phyloP scores from a whole-genome alignment of 2,113 vertebrate species.

The Balaeniceps rex region DNA sequence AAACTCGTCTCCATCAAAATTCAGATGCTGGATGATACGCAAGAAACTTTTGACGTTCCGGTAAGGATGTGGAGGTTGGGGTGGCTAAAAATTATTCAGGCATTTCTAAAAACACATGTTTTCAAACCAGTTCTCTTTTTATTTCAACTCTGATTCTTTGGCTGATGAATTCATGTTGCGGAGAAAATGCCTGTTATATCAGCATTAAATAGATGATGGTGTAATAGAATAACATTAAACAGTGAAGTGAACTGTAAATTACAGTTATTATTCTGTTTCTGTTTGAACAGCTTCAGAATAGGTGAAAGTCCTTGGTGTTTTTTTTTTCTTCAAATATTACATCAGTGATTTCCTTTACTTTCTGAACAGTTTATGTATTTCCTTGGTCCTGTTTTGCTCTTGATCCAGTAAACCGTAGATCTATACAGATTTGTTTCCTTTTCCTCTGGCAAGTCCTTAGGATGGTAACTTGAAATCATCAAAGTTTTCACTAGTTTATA shows the following conservation, averaged over 20 bases:
- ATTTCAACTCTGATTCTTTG: background rate
- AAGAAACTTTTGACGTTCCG: slow-evolving; percentile 92
- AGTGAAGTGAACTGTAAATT: background rate
- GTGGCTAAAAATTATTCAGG: background rate
- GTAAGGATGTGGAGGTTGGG: slow-evolving; percentile 73
- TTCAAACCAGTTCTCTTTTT: background rate
- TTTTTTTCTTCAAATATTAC: background rate
- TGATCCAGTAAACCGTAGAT: background rate
- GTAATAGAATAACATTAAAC: background rate
- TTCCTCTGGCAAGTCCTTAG: background rate
- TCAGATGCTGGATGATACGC: slow-evolving; percentile 93
- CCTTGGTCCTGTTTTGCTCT: background rate
- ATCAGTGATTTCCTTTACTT: background rate
- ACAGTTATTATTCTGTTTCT: background rate
- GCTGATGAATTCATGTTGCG: background rate
- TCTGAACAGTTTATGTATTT: background rate
- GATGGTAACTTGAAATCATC: background rate
- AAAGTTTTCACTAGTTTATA: background rate
- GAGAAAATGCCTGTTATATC: background rate
- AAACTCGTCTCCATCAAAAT: slow-evolving; percentile 89
- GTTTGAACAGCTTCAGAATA: background rate
- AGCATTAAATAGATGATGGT: background rate
- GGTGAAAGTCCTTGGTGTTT: background rate
- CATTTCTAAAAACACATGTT: background rate
- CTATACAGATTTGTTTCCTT: background rate